Percentiles rank a stretch among this genome's conserved stretches.
These are phyloP conservation scores for Columba guinea DNA, from an alignment of 2,797 vertebrate species.

Conservation along the genomic window DNA sequence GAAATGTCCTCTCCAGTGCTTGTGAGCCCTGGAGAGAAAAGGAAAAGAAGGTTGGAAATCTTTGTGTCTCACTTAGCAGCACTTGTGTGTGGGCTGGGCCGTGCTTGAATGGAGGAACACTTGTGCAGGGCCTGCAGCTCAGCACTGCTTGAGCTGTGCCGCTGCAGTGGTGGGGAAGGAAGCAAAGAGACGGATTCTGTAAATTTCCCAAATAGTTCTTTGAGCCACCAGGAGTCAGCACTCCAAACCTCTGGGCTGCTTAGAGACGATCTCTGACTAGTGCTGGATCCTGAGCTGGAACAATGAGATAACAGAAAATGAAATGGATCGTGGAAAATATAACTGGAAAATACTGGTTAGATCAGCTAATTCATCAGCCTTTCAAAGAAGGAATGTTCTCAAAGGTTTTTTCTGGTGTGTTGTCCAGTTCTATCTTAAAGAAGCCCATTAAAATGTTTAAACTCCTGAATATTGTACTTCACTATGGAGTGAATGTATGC, in stretches of 20 bases:
- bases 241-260: neutral
- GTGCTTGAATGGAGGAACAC: neutral
- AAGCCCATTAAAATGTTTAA: constrained; percentile 46
- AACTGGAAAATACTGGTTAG: constrained; percentile 24
- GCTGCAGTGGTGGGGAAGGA: neutral
- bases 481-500: neutral
- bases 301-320: constrained; percentile 43
- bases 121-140: neutral
- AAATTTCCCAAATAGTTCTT: neutral
- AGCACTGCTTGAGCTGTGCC: neutral
- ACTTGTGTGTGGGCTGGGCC: neutral
- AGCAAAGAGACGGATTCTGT: neutral
- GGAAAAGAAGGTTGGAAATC: neutral
- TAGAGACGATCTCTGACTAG: neutral
- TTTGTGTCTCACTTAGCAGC: neutral
- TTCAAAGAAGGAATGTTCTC: constrained; percentile 35
- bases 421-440: constrained; percentile 52
- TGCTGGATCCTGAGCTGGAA: constrained; percentile 37
- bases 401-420: constrained; percentile 24
- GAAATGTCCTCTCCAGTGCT: neutral
- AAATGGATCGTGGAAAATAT: neutral
- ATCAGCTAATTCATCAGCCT: constrained; percentile 38
- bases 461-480: constrained; percentile 10
- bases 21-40: neutral
- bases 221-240: neutral